Conservation (phyloP, 2,797 vertebrate species). For the Manis pentadactyla region DNA sequence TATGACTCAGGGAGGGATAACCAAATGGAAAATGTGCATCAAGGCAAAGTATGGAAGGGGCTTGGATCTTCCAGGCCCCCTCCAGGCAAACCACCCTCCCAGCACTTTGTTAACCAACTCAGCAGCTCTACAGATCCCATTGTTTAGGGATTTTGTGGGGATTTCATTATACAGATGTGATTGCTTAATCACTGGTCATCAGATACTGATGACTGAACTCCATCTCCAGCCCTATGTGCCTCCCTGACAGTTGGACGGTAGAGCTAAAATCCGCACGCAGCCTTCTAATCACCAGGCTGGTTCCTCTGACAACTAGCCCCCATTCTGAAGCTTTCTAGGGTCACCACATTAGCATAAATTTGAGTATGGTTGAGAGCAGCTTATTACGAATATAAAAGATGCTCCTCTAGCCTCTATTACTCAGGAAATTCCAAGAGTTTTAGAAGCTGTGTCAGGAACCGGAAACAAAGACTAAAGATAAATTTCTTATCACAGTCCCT, state of each 20-base stretch:
- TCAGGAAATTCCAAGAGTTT: background rate
- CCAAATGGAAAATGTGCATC: background rate
- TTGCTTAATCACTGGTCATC: background rate
- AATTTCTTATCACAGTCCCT: background rate
- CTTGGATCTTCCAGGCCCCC: accelerated
- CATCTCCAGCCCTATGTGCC: background rate
- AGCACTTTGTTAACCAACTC: background rate
- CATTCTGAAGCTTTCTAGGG: background rate
- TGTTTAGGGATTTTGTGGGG: background rate
- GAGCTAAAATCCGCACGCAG: background rate
- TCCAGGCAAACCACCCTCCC: background rate
- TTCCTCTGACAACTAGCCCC: background rate
- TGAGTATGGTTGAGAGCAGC: background rate
- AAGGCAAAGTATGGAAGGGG: background rate
- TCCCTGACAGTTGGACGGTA: background rate
- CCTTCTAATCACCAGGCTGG: background rate
- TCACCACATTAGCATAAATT: background rate
- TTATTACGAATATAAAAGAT: background rate
- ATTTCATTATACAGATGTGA: background rate
- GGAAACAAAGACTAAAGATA: background rate
- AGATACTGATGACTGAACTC: background rate
- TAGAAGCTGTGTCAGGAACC: background rate
- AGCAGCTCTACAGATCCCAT: background rate
- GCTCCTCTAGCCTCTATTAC: background rate
- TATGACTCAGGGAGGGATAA: background rate